Base-by-base conservation (phyloP, 2,113 vertebrate genomes). In the Cariama cristata region DNA sequence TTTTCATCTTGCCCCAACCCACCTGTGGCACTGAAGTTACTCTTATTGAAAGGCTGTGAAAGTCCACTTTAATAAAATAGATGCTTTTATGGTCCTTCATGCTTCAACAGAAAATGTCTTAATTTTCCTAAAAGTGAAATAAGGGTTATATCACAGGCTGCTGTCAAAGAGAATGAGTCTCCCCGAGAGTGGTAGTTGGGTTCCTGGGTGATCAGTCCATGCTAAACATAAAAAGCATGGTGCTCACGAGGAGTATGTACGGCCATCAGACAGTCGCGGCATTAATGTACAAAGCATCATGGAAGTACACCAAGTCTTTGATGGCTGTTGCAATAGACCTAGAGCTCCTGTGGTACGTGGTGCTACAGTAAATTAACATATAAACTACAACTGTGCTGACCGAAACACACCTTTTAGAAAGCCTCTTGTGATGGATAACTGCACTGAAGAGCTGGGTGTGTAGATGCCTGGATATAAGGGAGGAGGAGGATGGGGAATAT, bases 171-270 rank as follows among this genome's bases (percentile, higher is more conserved):
- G 60, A 56, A 9, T 1, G 1, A 26, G 3, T 30, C 9, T 64
- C 33, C 32, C 14, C 38, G 42, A 4, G 50, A 63, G 38, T 5
- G 22, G 8, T 13, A 8, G 9, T 38, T 33, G 45, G 67, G 27
- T 22, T 56, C 27, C 27, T 26, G 26, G 11, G 9, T 23, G 64
- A 19, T 62, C 42, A 28, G 44, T 12, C 27, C 14, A 2, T 21
- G 66, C 18, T 52, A 44, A 59, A 2, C 11, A 9, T 1, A 3
- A 40, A 42, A 30, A 28, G 4, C 71, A 3, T 24, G 11, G 6
- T 68, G 17, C 21, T 87, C 6, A 2, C 19, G 15, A 2, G 55
- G 23, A 44, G 2, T 9, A 8, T 14, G 1, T 13, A 0, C 8
- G 55, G 23, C 73, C 52, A 5, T 13, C 60, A 26, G 45, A 1